phyloP scores from a whole-genome alignment of 2,888 invertebrate species.

The Leptinotarsa haldemani region DNA sequence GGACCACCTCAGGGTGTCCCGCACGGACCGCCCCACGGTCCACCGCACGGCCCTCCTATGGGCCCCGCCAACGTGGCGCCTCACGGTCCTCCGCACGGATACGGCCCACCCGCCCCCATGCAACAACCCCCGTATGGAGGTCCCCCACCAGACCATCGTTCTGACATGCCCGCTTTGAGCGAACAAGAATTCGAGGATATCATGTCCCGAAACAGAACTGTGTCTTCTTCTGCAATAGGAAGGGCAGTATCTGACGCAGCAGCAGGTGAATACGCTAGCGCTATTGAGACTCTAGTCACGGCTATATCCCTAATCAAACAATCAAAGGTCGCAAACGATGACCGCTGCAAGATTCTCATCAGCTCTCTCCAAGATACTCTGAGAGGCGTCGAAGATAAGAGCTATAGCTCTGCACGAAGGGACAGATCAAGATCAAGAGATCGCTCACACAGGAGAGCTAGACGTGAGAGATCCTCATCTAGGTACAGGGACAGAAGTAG shows the following conservation, averaged over 20 bases:
- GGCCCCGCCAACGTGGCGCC: conserved; percentile 68
- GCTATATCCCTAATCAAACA: conserved; percentile 99
- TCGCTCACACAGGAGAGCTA: conserved; percentile 61
- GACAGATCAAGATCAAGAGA: conserved; percentile 69
- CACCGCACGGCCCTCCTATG: conserved; percentile 73
- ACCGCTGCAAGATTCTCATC: conserved; percentile 97
- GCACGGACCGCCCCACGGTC: conserved; percentile 75
- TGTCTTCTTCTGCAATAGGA: conserved; percentile 95
- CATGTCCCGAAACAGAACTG: conserved; percentile 96
- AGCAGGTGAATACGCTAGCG: conserved; percentile 96
- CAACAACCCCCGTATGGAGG: conserved; percentile 71
- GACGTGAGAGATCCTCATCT: conserved; percentile 64
- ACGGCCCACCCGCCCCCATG: conserved; percentile 67
- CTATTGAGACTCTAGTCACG: conserved; percentile 98
- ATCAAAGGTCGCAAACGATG: conserved; percentile 91
- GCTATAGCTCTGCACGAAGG: conserved; percentile 82
- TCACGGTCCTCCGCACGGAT: conserved; percentile 69
- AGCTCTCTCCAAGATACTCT: conserved; percentile 93
- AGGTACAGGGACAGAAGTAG: conserved; percentile 70
- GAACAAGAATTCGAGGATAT: conserved; percentile 99
- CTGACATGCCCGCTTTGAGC: conserved; percentile 75
- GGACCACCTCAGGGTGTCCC: conserved; percentile 72
- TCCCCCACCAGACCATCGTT: conserved; percentile 70
- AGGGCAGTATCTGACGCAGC: conserved; percentile 97
- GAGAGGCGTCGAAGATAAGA: conserved; percentile 97